Base-by-base conservation (phyloP, 2,888 invertebrate species). In the Eupithecia abbreviata region DNA sequence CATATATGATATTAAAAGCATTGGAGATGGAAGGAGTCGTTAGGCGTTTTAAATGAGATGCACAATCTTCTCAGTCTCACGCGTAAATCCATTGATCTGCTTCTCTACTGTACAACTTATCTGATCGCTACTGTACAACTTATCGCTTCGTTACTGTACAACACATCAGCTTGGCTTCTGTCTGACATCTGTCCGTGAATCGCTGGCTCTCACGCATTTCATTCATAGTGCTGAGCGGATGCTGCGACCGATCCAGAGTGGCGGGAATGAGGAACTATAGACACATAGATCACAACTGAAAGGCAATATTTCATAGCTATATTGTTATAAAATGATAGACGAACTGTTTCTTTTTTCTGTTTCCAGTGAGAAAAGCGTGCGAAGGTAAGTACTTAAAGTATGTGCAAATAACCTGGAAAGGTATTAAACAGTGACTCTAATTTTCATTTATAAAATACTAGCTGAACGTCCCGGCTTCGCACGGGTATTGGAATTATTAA, bases 181-280 rank as follows among this genome's bases (percentile, higher is more conserved):
- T 15, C 43, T 9, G 47, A 55, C 45, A 70, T 58, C 72, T 70
- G 65, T 72, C 30, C n/a, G 15, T 47, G 84, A 86, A 91, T 92
- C 90, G 86, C 90, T 90, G 90, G 87, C 85, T 90, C 92, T 90
- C 93, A 92, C 92, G 91, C 88, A 84, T 78, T 82, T 83, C 85
- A 84, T 87, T 87, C 91, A 92, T 93, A 75, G 71, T 43, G 83
- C 86, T 84, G 89, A 87, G 89, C 92, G 92, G 93, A 93, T 91
- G 90, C 84, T 82, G 65, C 51, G 55, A 45, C 83, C 89, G 87
- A 86, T 90, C 75, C 66, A 69, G 13, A 71, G 45, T 43, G 76
- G 77, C 79, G 88, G 77, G 70, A 79, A 76, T 72, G 78, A 69
- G 69, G 69, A 69, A 69, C 30, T 45, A 45, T 18, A 69, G 47